Conservation (phyloP, 2,113 vertebrate genomes). For the Microcebus lehilahytsara region DNA sequence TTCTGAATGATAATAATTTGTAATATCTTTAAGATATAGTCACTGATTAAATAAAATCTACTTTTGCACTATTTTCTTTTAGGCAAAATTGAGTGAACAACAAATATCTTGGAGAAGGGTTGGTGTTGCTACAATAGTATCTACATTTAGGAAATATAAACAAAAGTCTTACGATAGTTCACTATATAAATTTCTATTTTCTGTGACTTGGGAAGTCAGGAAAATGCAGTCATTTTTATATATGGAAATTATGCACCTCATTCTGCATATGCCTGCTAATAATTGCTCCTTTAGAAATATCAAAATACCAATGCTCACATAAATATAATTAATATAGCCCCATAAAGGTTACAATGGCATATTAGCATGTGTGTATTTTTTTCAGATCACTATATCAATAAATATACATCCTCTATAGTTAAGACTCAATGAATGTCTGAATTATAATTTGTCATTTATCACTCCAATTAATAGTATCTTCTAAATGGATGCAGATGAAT, state of each 20-base stretch:
- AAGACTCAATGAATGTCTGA: background rate
- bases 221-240: background rate
- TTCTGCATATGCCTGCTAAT: background rate
- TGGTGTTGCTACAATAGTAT: background rate
- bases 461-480: background rate
- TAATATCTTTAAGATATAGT: background rate
- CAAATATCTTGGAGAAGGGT: rapidly evolving
- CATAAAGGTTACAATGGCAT: background rate
- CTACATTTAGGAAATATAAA: background rate
- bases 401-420: background rate
- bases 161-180: background rate
- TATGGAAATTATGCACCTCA: background rate
- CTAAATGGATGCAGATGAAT: background rate
- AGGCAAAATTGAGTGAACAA: background rate
- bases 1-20: background rate
- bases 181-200: background rate
- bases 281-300: conserved; percentile 16
- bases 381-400: background rate
- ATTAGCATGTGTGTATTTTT: background rate
- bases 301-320: background rate
- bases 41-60: background rate
- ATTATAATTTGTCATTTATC: background rate
- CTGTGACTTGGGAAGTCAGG: background rate
- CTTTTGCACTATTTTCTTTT: background rate
- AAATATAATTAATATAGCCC: conserved; percentile 5